These are phyloP conservation scores for Coenobita brevimanus DNA, from an alignment of 1,140 invertebrate genomes.

Conservation along the genomic window DNA sequence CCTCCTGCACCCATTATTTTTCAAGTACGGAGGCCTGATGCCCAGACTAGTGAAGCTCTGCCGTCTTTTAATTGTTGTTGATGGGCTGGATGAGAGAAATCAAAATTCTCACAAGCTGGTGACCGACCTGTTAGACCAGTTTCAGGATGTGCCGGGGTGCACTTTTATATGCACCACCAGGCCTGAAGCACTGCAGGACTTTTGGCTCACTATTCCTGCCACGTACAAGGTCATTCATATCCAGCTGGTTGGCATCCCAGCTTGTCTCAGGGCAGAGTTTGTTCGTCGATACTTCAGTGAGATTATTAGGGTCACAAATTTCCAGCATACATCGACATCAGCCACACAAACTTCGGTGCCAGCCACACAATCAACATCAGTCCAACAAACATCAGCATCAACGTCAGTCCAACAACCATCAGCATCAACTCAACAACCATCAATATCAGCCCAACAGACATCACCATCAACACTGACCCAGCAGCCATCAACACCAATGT, in stretches of 20 bases:
- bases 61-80: not conserved
- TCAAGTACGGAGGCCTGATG: slow-evolving; percentile 13
- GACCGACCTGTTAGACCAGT: not conserved
- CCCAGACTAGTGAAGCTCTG: not conserved
- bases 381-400: too few species aligned
- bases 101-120: not conserved
- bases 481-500: too few species aligned
- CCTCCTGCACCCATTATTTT: not conserved
- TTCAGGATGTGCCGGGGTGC: not conserved
- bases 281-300: not conserved
- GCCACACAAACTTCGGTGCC: too few species aligned
- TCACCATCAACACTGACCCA: too few species aligned
- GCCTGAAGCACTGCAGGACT: slow-evolving; percentile 7
- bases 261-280: not conserved
- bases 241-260: not conserved
- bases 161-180: slow-evolving; percentile 20
- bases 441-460: too few species aligned
- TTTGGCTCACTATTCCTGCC: not conserved
- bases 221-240: not conserved
- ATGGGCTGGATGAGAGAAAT: slow-evolving; percentile 22
- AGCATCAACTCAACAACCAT: too few species aligned
- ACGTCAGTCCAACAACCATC: too few species aligned
- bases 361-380: too few species aligned
- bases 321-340: too few species aligned
- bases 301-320: not conserved